Evolutionary conservation across 2,888 invertebrate species (phyloP), one percentile per base, ranked within the genome.

Genomic region (Chaetogeoica ovagalla): DNA sequence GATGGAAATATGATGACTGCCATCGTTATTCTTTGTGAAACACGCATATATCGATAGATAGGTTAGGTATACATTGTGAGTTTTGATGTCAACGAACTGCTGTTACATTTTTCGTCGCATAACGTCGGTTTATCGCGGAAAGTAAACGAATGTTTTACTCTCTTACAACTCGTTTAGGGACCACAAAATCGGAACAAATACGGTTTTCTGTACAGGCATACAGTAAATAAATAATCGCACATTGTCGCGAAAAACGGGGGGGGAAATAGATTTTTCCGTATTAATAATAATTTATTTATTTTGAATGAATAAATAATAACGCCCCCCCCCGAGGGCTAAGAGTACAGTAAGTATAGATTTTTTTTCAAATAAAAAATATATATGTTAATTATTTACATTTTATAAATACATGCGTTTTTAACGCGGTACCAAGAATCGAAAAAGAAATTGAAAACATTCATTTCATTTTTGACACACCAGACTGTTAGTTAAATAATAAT

Each of bases 31-130:
- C 70, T 77, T 63, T 17, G 69, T 70, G 69, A 77, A 70, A 62
- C 63, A 55, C 30, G 30, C 30, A 4, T 30, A 30, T 77, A 77
- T 77, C 62, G 62, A 62, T 70, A 39, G 7, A 6, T 13, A 17
- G n/a, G n/a, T n/a, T n/a, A n/a, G n/a, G n/a, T 57, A 57, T 21
- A 13, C 55, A 55, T 55, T 55, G 11, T 17, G 55, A 65, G 21
- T 65, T 63, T 30, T 6, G 37, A 77, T 70, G 77, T 77, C 70
- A 70, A 70, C 62, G 63, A 77, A 70, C 62, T 55, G 52, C 1
- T 21, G 13, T 37, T 77, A 52, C n/a, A 57, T 48, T 69, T 77
- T 76, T 30, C 30, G 4, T 4, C 23, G 4, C 68, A 63, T 9
- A 63, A 55, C 37, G 17, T 75, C 19, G 11, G 19, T 17, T 65